These are phyloP conservation scores for Muricea muricata DNA, from an alignment of 92 coral and sea anemone genomes.

Conservation along the genomic window DNA sequence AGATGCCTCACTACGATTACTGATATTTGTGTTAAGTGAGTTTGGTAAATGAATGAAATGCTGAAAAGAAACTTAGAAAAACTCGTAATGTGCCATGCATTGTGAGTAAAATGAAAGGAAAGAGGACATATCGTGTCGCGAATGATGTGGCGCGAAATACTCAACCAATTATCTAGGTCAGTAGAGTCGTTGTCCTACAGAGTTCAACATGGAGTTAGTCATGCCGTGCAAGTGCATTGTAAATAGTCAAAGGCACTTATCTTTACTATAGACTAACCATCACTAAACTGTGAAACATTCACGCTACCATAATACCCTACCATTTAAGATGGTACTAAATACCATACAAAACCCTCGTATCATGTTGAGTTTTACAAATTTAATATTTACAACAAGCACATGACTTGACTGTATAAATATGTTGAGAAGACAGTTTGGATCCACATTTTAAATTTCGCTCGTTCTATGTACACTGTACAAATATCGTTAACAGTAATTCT, in stretches of 20 bases:
- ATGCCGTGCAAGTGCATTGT: conserved; percentile 32
- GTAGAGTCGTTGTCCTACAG: conserved; percentile 25
- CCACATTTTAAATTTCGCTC: neutral
- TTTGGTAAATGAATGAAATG: conserved; percentile 1
- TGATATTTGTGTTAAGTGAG: neutral
- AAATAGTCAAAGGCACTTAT: conserved; percentile 12
- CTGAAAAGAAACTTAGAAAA: neutral
- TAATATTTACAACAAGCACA: conserved; percentile 44
- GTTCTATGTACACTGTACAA: conserved; percentile 47
- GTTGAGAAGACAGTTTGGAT: conserved; percentile 10
- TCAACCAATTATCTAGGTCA: conserved; percentile 48
- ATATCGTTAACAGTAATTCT: neutral
- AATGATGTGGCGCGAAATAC: conserved; percentile 34
- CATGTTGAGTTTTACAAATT: conserved; percentile 30
- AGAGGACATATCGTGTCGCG: conserved; percentile 14
- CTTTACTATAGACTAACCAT: conserved; percentile 4
- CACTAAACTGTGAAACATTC: neutral
- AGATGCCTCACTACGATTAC: conserved; percentile 13
- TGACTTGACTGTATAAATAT: conserved; percentile 24
- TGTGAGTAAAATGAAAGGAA: neutral
- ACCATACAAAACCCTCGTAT: neutral
- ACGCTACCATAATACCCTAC: neutral
- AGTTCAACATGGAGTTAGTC: neutral
- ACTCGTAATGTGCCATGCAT: neutral
- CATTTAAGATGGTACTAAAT: neutral